phyloP scores from a whole-genome alignment of 2,888 invertebrate species.

The Liopterus haemorrhoidalis region DNA sequence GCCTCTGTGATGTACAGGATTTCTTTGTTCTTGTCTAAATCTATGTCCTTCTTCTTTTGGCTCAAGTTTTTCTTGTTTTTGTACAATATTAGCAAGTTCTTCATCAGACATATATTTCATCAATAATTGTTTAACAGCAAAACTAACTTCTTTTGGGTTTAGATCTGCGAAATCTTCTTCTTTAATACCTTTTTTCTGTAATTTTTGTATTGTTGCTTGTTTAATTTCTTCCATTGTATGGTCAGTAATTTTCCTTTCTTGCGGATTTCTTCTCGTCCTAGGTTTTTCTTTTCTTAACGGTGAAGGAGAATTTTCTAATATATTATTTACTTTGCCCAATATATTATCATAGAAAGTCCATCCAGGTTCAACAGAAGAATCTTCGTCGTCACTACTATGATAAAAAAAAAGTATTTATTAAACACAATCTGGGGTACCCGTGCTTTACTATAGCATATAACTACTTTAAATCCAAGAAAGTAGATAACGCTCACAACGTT shows the following conservation, averaged over 20 bases:
- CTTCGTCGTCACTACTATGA: constrained; percentile 51
- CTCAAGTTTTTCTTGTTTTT: constrained; percentile 27
- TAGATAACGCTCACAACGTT: too few species aligned
- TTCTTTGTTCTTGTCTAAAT: constrained; percentile 34
- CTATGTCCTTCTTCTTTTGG: not conserved
- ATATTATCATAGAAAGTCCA: constrained; percentile 69
- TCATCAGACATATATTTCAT: constrained; percentile 53
- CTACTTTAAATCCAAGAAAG: too few species aligned
- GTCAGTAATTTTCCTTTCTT: constrained; percentile 21
- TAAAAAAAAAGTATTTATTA: constrained; percentile 34
- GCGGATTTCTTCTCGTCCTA: constrained; percentile 22
- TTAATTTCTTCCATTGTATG: constrained; percentile 40
- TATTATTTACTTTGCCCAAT: constrained; percentile 54
- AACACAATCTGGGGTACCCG: too few species aligned
- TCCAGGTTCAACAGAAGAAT: constrained; percentile 53
- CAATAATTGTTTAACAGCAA: constrained; percentile 52
- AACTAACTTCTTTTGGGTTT: constrained; percentile 46
- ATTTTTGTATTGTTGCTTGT: constrained; percentile 42
- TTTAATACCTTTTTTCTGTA: constrained; percentile 41
- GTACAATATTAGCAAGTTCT: constrained; percentile 40
- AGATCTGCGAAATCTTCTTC: constrained; percentile 34
- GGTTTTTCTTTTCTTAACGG: constrained; percentile 2
- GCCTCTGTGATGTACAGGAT: too few species aligned
- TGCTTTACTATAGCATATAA: too few species aligned
- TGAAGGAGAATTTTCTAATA: constrained; percentile 47